A percentile compares a stretch with the other conserved stretches of the same genome.
phyloP scores from a whole-genome alignment of 2,888 invertebrate species.

The Pegoplata infirma region DNA sequence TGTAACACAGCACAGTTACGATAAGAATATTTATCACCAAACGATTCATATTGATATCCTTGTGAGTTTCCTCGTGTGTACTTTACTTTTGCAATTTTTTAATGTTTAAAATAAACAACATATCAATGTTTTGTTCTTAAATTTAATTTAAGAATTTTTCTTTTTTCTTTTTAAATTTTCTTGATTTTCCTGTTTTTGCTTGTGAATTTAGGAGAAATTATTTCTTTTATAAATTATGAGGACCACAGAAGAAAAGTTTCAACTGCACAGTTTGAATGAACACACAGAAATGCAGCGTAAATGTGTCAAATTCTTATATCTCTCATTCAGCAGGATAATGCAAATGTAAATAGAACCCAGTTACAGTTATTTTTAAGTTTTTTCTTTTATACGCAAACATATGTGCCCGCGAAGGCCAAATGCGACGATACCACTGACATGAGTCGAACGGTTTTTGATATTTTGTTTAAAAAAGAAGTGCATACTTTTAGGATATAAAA shows the following conservation, averaged over 20 bases:
- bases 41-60: conserved; percentile 39
- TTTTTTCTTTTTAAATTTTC: conserved; percentile 31
- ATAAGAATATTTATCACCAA: conserved; percentile 44
- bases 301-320: conserved; percentile 29
- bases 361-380: background rate
- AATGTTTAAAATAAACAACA: conserved; percentile 11
- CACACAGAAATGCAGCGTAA: conserved; percentile 69
- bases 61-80: background rate
- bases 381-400: too few relatives aligned
- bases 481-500: too few relatives aligned
- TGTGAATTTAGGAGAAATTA: background rate
- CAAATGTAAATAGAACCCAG: background rate
- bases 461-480: too few relatives aligned
- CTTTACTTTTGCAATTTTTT: background rate
- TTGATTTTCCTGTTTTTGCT: background rate
- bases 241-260: conserved; percentile 3
- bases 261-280: conserved; percentile 70
- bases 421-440: too few relatives aligned
- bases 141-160: background rate
- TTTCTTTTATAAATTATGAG: conserved; percentile 1
- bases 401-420: too few relatives aligned
- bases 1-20: conserved; percentile 45
- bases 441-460: too few relatives aligned
- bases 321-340: conserved; percentile 1
- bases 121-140: background rate